Evolutionary conservation across 1,140 invertebrate genomes (phyloP).

Genomic region (Drosophila bocqueti): DNA sequence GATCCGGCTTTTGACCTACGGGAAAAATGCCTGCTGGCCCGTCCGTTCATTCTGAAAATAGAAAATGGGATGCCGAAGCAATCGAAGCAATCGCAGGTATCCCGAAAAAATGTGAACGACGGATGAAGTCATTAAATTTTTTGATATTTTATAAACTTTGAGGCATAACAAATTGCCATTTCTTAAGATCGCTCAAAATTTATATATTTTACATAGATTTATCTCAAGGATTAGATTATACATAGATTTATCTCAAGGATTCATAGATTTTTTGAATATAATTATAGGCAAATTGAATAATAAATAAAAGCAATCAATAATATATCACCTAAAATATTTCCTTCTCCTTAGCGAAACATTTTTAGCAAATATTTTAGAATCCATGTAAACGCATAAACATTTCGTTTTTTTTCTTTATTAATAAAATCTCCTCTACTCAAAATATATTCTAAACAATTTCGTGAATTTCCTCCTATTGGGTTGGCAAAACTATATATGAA

Average conservation of each 20-base stretch:
- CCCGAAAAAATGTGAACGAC: background rate
- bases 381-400: background rate
- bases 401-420: background rate
- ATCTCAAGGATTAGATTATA: too few relatives aligned
- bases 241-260: too few relatives aligned
- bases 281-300: too few relatives aligned
- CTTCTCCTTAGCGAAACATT: too few relatives aligned
- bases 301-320: too few relatives aligned
- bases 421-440: conserved; percentile 1
- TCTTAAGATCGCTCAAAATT: too few relatives aligned
- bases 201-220: too few relatives aligned
- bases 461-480: background rate
- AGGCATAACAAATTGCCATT: too few relatives aligned
- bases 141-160: background rate
- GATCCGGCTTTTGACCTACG: conserved; percentile 66
- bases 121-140: background rate
- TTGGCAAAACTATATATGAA: background rate
- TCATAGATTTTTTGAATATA: too few relatives aligned
- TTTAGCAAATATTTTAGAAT: background rate
- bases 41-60: conserved; percentile 34
- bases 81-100: conserved; percentile 6
- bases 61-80: conserved; percentile 16
- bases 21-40: conserved; percentile 24
- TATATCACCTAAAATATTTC: too few relatives aligned
- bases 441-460: conserved; percentile 14